A percentile compares a stretch with the other conserved stretches of the same genome.
Conservation (phyloP, 2,888 invertebrate species). For the Phymatocera aterrima region DNA sequence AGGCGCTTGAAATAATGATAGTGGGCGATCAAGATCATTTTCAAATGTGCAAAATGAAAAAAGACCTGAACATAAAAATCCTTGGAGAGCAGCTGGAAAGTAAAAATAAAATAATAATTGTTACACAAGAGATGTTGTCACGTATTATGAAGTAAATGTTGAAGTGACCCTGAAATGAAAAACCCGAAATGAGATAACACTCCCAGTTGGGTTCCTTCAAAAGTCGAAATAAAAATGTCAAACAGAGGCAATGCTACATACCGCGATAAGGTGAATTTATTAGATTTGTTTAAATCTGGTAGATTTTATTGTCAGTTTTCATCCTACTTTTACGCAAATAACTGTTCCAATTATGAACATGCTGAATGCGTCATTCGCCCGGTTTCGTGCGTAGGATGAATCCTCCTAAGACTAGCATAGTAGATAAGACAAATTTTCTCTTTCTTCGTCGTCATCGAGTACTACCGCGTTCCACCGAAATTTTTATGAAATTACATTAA, state of each 20-base stretch:
- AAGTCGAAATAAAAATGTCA: neutral
- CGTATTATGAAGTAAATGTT: neutral
- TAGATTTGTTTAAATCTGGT: neutral
- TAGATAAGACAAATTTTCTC: neutral
- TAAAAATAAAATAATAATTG: neutral
- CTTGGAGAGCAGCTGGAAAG: slow-evolving; percentile 7
- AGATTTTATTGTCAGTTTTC: slow-evolving; percentile 9
- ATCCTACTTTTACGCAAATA: slow-evolving; percentile 31
- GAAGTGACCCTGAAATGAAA: slow-evolving; percentile 8
- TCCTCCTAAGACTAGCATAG: neutral
- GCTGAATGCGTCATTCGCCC: slow-evolving; percentile 26
- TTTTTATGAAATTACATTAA: neutral
- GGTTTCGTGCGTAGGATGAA: neutral
- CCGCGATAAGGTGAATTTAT: slow-evolving; percentile 18
- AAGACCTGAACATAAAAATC: neutral
- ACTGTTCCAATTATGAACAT: neutral
- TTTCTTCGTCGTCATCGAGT: neutral
- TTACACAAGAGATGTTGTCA: neutral
- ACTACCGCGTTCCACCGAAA: neutral
- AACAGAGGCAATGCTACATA: neutral
- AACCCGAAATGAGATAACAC: neutral
- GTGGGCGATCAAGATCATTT: slow-evolving; percentile 16
- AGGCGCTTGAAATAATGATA: neutral
- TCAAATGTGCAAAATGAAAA: slow-evolving; percentile 7
- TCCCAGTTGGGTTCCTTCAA: slow-evolving; percentile 6